A percentile compares a stretch with the other conserved stretches of the same genome.
These are phyloP conservation scores for Xestia ashworthii DNA, from an alignment of 2,888 invertebrate genomes.

Conservation along the genomic window DNA sequence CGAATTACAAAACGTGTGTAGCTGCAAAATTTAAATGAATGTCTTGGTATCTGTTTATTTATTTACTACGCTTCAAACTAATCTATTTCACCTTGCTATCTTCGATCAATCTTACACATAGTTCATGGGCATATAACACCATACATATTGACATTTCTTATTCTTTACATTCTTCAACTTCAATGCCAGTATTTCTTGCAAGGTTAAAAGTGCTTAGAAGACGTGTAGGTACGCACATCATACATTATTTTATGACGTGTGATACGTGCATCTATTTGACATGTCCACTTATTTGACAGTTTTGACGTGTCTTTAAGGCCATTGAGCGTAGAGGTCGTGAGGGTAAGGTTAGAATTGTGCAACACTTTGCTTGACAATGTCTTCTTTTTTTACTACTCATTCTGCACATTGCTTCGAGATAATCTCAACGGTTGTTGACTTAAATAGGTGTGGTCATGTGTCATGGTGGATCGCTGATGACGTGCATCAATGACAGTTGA, in stretches of 20 bases:
- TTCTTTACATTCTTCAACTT: slow-evolving; percentile 34
- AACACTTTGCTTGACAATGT: slow-evolving; percentile 13
- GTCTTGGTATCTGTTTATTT: background rate
- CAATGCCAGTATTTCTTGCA: slow-evolving; percentile 43
- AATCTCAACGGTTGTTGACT: background rate
- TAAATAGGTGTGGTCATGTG: background rate
- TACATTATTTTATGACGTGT: slow-evolving; percentile 11
- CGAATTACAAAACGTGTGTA: background rate
- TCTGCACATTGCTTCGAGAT: background rate
- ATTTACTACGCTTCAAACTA: slow-evolving; percentile 1
- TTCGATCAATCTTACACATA: slow-evolving; percentile 16
- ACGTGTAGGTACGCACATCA: background rate
- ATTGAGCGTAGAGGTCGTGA: slow-evolving; percentile 19
- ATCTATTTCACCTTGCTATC: slow-evolving; percentile 17
- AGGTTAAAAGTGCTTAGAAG: slow-evolving; percentile 28
- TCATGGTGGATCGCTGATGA: slow-evolving; percentile 9
- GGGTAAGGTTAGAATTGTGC: slow-evolving; percentile 46
- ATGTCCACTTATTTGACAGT: slow-evolving; percentile 19
- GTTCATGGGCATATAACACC: slow-evolving; percentile 43
- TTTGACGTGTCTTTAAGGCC: slow-evolving; percentile 16
- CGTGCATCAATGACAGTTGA: slow-evolving; percentile 10
- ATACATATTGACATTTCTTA: slow-evolving; percentile 42
- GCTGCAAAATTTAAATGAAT: background rate
- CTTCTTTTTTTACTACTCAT: slow-evolving; percentile 16
- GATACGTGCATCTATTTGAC: slow-evolving; percentile 16